A percentile compares a stretch with the other conserved stretches of the same genome.
Evolutionary conservation across 92 coral and sea anemone species (phyloP).

Genomic region (Parazoanthus swiftii): DNA sequence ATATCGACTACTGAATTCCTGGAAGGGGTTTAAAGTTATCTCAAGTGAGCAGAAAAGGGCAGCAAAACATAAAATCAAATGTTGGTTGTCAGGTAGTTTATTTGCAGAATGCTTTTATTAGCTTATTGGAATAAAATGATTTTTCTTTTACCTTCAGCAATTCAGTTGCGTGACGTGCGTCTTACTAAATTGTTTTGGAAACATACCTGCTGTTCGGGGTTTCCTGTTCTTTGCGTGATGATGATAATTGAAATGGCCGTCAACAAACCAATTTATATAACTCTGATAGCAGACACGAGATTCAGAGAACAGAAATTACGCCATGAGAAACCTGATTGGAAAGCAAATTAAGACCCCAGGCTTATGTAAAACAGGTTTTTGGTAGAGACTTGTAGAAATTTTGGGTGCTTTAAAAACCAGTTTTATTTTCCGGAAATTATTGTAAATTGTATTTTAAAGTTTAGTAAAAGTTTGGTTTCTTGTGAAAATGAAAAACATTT

Average conservation of each 20-base stretch:
- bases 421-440: not conserved
- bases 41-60: not conserved
- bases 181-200: not conserved
- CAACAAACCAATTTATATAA: too few relatives aligned
- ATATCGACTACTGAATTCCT: too few relatives aligned
- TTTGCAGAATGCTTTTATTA: not conserved
- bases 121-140: not conserved
- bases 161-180: not conserved
- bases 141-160: too few relatives aligned
- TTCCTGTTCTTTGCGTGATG: not conserved
- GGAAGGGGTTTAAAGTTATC: not conserved
- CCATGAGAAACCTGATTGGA: not conserved
- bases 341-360: not conserved
- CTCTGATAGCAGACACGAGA: too few relatives aligned
- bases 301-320: too few relatives aligned
- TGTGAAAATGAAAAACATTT: not conserved
- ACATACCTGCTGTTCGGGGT: not conserved
- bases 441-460: too few relatives aligned
- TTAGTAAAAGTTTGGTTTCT: not conserved
- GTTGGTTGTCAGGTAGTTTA: not conserved
- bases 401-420: too few relatives aligned
- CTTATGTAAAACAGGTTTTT: too few relatives aligned
- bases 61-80: not conserved
- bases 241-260: not conserved
- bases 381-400: too few relatives aligned